Conservation (phyloP, 1,140 invertebrate species). For the Drosophila sulfurigaster region DNA sequence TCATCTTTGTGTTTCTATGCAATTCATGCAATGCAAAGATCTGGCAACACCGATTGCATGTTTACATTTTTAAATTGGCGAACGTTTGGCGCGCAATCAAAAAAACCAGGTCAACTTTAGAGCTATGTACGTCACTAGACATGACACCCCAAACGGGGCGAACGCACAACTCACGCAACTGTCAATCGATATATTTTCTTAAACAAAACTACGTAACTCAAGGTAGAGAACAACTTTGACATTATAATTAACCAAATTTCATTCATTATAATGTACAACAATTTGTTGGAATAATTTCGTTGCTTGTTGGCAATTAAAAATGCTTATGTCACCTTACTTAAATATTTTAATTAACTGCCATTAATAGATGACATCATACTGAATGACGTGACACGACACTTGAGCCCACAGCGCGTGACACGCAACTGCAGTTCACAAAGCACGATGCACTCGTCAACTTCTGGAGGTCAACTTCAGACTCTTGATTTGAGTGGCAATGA, state of each 20-base stretch:
- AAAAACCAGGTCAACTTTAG: slow-evolving; percentile 10
- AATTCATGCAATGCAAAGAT: slow-evolving; percentile 19
- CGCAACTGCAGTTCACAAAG: background rate
- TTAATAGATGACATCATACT: background rate
- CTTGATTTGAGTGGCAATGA: background rate
- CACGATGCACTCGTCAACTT: background rate
- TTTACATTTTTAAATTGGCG: slow-evolving; percentile 34
- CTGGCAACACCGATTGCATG: slow-evolving; percentile 23
- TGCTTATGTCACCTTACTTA: background rate
- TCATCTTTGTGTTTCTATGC: too few relatives aligned
- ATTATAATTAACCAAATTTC: too few relatives aligned
- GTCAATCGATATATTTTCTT: background rate
- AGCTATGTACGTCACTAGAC: slow-evolving; percentile 3
- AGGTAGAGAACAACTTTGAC: background rate
- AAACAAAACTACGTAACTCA: slow-evolving; percentile 1
- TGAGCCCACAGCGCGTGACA: background rate
- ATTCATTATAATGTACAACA: background rate
- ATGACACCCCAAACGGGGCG: background rate
- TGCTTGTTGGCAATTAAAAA: background rate
- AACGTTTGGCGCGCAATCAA: background rate
- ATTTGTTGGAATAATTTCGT: background rate
- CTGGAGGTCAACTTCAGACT: background rate
- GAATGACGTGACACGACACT: background rate
- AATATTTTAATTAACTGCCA: background rate
- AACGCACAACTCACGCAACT: slow-evolving; percentile 3